Percentiles rank a stretch among this genome's conserved stretches.
These are phyloP conservation scores for Tragelaphus eurycerus DNA, from an alignment of 2,797 vertebrate species.

Conservation along the genomic window DNA sequence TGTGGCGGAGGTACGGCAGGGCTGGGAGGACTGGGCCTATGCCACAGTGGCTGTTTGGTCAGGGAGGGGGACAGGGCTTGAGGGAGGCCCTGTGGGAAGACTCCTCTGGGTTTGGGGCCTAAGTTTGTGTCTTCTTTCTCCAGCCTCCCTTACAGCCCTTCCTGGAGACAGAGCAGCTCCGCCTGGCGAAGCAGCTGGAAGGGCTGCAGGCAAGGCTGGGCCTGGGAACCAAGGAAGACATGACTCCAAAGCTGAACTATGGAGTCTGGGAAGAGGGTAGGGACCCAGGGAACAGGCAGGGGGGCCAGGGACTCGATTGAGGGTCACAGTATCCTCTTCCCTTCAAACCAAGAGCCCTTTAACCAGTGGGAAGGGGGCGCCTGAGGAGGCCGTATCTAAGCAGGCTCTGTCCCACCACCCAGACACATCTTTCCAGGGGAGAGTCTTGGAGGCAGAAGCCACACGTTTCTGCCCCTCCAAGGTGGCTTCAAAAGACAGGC, in stretches of 20 bases:
- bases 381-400: not conserved
- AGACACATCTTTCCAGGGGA: not conserved
- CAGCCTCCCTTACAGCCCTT: conserved; percentile 31
- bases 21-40: not conserved
- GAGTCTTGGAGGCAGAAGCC: not conserved
- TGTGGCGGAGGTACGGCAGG: no score
- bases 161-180: conserved; percentile 56
- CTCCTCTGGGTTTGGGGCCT: not conserved
- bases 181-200: conserved; percentile 61
- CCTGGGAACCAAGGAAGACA: not conserved
- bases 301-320: not conserved
- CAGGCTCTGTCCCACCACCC: not conserved
- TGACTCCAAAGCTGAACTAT: not conserved
- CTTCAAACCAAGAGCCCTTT: not conserved
- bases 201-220: conserved; percentile 56
- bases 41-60: not conserved
- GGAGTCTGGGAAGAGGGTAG: conserved; percentile 32
- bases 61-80: not conserved
- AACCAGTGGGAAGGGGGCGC: not conserved
- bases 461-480: not conserved
- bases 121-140: not conserved
- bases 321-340: not conserved
- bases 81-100: not conserved
- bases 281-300: not conserved
- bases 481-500: not conserved